phyloP scores from a whole-genome alignment of 2,797 vertebrate genomes.

The Emydoidea blandingii region DNA sequence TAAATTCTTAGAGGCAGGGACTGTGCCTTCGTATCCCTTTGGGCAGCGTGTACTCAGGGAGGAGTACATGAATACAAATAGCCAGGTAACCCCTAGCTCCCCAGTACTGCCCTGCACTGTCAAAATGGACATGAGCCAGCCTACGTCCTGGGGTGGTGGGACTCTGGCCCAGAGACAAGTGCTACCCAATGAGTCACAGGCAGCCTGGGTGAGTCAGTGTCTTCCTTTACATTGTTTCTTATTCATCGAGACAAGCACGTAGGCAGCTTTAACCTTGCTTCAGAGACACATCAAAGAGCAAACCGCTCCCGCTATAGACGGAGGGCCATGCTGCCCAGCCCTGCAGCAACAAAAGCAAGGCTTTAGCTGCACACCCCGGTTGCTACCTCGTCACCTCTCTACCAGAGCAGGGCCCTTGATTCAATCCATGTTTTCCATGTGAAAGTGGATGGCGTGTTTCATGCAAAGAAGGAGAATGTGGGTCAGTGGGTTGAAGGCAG shows the following conservation, averaged over 20 bases:
- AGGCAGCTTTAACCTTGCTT: background rate
- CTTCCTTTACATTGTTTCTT: background rate
- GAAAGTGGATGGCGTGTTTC: background rate
- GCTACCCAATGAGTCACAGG: too few species aligned
- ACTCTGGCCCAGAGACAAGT: too few species aligned
- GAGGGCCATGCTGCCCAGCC: background rate
- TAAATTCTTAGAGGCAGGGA: too few species aligned
- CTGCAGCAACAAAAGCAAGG: background rate
- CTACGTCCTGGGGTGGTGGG: too few species aligned
- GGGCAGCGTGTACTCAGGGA: too few species aligned
- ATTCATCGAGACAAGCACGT: background rate
- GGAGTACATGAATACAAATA: too few species aligned
- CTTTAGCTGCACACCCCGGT: too few species aligned
- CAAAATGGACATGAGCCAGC: too few species aligned
- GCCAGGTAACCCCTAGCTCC: too few species aligned
- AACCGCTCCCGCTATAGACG: background rate
- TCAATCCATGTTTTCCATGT: background rate
- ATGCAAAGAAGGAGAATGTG: rapidly evolving
- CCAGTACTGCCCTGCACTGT: too few species aligned
- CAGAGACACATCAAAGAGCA: background rate
- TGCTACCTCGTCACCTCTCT: background rate
- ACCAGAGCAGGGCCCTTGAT: background rate
- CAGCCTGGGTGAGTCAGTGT: too few species aligned
- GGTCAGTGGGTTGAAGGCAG: rapidly evolving
- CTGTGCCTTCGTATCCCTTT: too few species aligned